Evolutionary conservation across 1,140 invertebrate genomes (phyloP), one percentile per base, ranked within the genome.

Genomic region (Orius insidiosus): DNA sequence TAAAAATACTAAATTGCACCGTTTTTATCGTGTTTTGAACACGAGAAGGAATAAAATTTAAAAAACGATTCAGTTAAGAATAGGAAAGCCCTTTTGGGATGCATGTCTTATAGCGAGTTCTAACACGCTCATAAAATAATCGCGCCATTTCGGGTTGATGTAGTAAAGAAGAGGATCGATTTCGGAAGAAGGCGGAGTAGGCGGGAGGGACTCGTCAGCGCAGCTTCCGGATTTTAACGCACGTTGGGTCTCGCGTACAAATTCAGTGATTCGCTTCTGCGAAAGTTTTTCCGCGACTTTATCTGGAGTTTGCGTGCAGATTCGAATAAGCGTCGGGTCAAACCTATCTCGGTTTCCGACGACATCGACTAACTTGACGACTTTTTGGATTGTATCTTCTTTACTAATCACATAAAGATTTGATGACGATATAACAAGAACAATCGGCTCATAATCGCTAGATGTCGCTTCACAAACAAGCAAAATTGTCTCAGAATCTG

Each of bases 321-420:
- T 48, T 15, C 48, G 52, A 13, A 64, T 42, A 0, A 63, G 35
- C 1, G 60, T 60, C 7, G 60, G 58, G 36, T 61, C 63, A 14
- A 45, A 47, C 8, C 38, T 42, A 35, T 56, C 48, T 8, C 48
- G 49, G 2, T 50, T 41, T 30, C 54, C 56, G 2, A 53, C 49
- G 5, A 69, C 48, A 47, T 70, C 66, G 10, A 56, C 46, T 40
- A 68, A 45, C 5, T 61, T 55, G 38, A 68, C 62, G 3, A 47
- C 34, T 14, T 46, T 36, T 18, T 37, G n/a, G 10, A 51, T 19
- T 14, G 36, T 30, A 14, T 46, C 42, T 38, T 65, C 63, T 46
- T 54, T 47, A 41, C 59, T 59, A 9, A 68, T 55, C 30, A 68
- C 57, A 50, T 65, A 64, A 5, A 69, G 50, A 9, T 64, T 58